Base-by-base conservation (phyloP, 2,113 vertebrate genomes). In the Crypturellus undulatus region DNA sequence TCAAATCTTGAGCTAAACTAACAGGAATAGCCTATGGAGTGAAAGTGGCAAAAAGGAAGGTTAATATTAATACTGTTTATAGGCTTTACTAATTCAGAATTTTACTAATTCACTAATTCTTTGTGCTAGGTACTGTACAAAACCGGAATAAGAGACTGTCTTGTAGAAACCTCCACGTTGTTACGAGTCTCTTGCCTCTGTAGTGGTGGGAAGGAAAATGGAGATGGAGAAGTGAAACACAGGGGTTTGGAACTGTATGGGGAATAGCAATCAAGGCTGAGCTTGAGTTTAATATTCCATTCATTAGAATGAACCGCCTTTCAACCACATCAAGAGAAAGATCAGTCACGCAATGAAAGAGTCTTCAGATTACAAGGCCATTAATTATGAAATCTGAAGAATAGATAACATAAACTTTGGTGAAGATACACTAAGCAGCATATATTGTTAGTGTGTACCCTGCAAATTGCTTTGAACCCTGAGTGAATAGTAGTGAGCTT, bases 341-440 rank as follows among this genome's bases (percentile, higher is more conserved):
- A 85, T 38, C 62, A 42, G 72, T 75, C 62, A 59, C 80, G 28
- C 12, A 30, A 28, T 52, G 63, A 24, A 76, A 79, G 65, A 60
- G 63, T 60, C 49, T 87, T 93, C 43, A 70, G 30, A 83, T 81
- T 87, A 56, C 26, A 51, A 88, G 64, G 86, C 36, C 62, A 73
- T 93, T 92, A 73, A 91, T 96, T 90, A 84, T 62, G 71, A 92
- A 63, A 87, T 90, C 38, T 93, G 52, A 89, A 67, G 67, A 64
- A 72, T 4, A 90, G 70, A 26, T 84, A 78, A 73, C 43, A 43
- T 34, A 71, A 84, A 83, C 30, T 85, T 81, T 67, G 54, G 65
- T 63, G 62, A 92, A 80, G 59, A 43, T 84, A 62, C 49, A 68
- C 18, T 92, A 43, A 80, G 25, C 4, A 9, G 47, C 47, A 2